phyloP scores from a whole-genome alignment of 2,113 vertebrate species.

The Pterophyllum scalare region DNA sequence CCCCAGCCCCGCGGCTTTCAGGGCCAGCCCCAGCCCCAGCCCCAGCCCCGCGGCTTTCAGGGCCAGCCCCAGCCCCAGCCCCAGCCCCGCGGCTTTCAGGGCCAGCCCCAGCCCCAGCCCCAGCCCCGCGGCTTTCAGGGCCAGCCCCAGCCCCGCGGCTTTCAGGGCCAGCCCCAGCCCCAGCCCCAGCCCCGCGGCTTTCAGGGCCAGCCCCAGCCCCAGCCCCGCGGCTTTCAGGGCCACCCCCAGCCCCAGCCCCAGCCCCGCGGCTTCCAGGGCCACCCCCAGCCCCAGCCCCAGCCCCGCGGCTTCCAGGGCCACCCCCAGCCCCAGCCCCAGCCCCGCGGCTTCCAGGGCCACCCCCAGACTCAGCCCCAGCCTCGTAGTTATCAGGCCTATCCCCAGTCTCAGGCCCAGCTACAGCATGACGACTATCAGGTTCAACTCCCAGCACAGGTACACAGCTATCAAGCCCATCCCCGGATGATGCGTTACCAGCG shows the following conservation, averaged over 20 bases:
- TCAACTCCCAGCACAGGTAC: background rate
- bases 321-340: background rate
- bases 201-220: background rate
- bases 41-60: too few species aligned
- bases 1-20: rapidly evolving
- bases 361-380: background rate
- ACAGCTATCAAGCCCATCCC: background rate
- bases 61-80: background rate
- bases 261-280: background rate
- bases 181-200: rapidly evolving
- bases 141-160: background rate
- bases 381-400: too few species aligned
- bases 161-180: background rate
- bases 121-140: rapidly evolving
- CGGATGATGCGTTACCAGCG: background rate
- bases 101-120: too few species aligned
- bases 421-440: background rate
- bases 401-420: too few species aligned
- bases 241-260: background rate
- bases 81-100: rapidly evolving
- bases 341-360: background rate
- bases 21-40: rapidly evolving
- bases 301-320: too few species aligned
- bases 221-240: background rate
- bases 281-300: too few species aligned